Conservation (phyloP, 2,888 invertebrate species). For the Lasioglossum oenotherae region DNA sequence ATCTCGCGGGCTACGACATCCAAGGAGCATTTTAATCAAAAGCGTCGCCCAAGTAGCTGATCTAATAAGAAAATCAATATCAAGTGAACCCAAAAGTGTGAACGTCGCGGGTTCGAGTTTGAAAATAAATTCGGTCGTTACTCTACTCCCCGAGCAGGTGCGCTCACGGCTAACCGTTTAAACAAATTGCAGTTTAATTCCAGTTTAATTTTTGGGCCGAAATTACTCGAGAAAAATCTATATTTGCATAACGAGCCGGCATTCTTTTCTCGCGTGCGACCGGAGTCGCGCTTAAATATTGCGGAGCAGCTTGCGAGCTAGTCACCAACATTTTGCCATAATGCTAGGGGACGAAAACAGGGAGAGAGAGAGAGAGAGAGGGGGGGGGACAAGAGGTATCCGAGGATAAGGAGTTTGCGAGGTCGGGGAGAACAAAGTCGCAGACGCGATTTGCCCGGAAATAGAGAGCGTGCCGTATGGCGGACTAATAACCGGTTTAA, state of each 20-base stretch:
- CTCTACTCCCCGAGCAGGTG: background rate
- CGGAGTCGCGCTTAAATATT: background rate
- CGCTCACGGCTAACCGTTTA: background rate
- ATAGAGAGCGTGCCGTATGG: slow-evolving; percentile 6
- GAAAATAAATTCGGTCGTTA: background rate
- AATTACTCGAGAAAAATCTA: slow-evolving; percentile 1
- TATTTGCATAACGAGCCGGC: background rate
- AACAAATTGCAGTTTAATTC: background rate
- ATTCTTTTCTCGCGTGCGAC: background rate
- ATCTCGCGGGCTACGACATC: background rate
- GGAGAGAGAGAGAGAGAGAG: background rate
- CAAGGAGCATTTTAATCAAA: background rate
- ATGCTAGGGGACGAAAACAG: background rate
- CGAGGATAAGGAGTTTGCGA: background rate
- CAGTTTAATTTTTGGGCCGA: background rate
- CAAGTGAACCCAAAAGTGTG: background rate
- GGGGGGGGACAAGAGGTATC: background rate
- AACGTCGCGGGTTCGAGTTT: background rate
- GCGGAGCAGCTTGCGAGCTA: background rate
- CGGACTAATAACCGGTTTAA: slow-evolving; percentile 46
- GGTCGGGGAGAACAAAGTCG: background rate
- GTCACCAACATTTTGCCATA: background rate
- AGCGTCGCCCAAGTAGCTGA: no score
- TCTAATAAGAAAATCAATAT: background rate
- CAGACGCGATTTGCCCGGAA: background rate